Evolutionary conservation across 2,888 invertebrate genomes (phyloP), one percentile per base, ranked within the genome.

Genomic region (Terebella lapidaria): DNA sequence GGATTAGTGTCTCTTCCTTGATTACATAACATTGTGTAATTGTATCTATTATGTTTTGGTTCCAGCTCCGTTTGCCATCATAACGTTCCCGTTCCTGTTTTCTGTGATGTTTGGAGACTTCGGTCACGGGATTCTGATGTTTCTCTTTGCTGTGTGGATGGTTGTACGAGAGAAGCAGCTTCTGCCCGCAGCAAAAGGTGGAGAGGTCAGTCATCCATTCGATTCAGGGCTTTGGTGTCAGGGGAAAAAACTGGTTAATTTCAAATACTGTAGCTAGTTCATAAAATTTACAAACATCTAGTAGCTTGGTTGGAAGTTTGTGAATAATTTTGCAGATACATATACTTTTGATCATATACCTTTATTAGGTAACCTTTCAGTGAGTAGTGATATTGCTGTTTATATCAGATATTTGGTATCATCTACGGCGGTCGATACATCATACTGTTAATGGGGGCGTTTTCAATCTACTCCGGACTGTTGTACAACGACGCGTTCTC

Each of bases 71-170:
- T 97, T 93, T 82, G 94, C 95, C 0, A 93, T 96, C 70, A 92
- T 97, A 61, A 94, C 96, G 4, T 97, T 97, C 81, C 96, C 96
- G 60, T 97, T 97, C 84, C 84, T 97, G 74, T 97, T 97, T 82
- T 92, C 94, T 68, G 90, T 97, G 70, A 97, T 97, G 97, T 97
- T 97, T 83, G 96, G 97, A n/a, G 97, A 99, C 83, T 84, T 90
- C 64, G 97, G 97, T 0, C 97, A 99, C 81, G 96, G 96, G 59
- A 45, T 89, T 0, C 84, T 99, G 55, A 93, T 99, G 93, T 87
- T 92, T 54, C 78, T 88, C 5, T 94, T 94, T 81, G 96, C 91
- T 20, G 87, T 88, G 54, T 96, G 91, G 90, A 93, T 99, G 92
- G 91, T 96, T 68, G 83, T 93, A 66, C 90, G 89, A 80, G 97